A percentile compares a stretch with the other conserved stretches of the same genome.
Evolutionary conservation across 1,140 invertebrate genomes (phyloP).

Genomic region (Mercenaria mercenaria): DNA sequence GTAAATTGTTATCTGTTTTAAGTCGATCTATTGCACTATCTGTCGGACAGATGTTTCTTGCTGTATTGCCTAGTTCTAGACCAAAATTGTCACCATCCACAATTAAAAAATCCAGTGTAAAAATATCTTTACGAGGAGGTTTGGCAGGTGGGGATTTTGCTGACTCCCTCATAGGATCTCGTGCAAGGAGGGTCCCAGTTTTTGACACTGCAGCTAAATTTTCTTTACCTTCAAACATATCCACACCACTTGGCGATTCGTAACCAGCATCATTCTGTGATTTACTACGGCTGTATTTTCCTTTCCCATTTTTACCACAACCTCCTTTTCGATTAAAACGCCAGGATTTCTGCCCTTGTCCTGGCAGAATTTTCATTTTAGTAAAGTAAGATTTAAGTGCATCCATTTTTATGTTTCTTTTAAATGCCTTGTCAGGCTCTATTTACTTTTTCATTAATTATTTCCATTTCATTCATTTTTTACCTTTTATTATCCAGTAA

Average conservation of each 20-base stretch:
- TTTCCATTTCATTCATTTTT: no score
- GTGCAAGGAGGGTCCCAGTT: conserved; percentile 33
- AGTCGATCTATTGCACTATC: not conserved
- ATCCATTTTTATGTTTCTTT: conserved; percentile 63
- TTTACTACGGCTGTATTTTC: conserved; percentile 55
- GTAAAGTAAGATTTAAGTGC: conserved; percentile 63
- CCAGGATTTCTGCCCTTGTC: conserved; percentile 49
- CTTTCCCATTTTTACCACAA: conserved; percentile 29
- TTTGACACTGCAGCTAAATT: not conserved
- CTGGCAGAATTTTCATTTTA: conserved; percentile 65
- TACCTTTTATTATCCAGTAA: no score
- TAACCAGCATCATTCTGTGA: conserved; percentile 56
- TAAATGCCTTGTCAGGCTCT: not conserved
- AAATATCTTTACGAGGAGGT: conserved; percentile 60
- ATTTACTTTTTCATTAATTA: no score
- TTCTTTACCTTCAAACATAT: conserved; percentile 45
- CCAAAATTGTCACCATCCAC: conserved; percentile 21
- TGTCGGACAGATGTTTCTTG: not conserved
- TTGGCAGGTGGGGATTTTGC: conserved; percentile 44
- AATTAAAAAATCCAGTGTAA: conserved; percentile 27
- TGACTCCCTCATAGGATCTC: not conserved
- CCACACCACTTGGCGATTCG: not conserved
- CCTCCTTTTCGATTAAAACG: conserved; percentile 49
- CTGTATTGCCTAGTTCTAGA: conserved; percentile 16
- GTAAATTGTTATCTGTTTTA: not conserved